These are phyloP conservation scores for Ariopsis seemanni DNA, from an alignment of 2,113 vertebrate species.

Conservation along the genomic window DNA sequence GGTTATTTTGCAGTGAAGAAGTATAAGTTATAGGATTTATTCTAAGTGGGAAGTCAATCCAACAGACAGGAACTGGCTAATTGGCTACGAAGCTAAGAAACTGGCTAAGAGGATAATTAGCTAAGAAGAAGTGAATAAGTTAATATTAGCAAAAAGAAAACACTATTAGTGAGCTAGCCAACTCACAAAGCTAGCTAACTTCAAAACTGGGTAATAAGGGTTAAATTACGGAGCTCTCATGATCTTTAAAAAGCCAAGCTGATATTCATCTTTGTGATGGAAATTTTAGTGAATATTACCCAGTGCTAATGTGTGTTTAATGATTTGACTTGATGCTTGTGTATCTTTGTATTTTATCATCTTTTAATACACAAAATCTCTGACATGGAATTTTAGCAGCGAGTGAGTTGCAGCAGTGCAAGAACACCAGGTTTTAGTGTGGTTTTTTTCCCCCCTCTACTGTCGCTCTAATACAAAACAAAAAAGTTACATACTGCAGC, in stretches of 20 bases:
- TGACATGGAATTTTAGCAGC: background rate
- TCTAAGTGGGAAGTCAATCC: background rate
- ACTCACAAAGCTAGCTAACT: background rate
- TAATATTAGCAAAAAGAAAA: background rate
- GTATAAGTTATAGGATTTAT: background rate
- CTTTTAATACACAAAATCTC: background rate
- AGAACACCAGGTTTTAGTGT: background rate
- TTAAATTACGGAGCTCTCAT: background rate
- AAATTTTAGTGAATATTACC: background rate
- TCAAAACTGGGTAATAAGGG: background rate
- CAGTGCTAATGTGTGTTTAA: background rate
- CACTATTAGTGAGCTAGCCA: background rate
- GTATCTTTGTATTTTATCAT: background rate
- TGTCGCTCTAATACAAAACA: background rate
- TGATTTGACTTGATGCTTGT: background rate
- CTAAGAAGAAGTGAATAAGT: background rate
- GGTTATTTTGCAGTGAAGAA: background rate
- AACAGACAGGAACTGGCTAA: too few relatives aligned
- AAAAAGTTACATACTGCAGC: conserved; percentile 35
- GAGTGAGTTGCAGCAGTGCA: background rate
- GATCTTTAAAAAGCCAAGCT: background rate
- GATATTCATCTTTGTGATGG: background rate
- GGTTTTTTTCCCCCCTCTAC: background rate
- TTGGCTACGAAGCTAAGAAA: too few relatives aligned
- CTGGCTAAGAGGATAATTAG: background rate